Evolutionary conservation across 1,140 invertebrate genomes (phyloP), one percentile per base, ranked within the genome.

Genomic region (Drosophila novamexicana): DNA sequence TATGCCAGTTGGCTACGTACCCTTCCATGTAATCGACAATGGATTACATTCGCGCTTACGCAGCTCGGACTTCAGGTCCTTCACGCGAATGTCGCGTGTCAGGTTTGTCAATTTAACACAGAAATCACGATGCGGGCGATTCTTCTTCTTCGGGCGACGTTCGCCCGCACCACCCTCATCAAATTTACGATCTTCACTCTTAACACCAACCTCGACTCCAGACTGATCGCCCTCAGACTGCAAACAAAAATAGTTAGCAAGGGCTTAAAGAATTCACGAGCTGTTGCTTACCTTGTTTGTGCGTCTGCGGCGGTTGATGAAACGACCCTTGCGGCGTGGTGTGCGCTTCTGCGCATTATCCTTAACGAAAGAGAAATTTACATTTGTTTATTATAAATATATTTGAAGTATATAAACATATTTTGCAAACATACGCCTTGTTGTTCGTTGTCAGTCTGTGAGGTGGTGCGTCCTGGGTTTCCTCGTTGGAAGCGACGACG

Each of bases 11-110:
- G 2, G 1, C 10, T 7, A 63, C 76, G 18, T 77, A 92, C 91
- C 91, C 59, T 92, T 92, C 95, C 95, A 95, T 58, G 93, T 94
- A 69, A 95, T 95, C 61, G 93, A 93, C 57, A 92, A 93, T 54
- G 94, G 94, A 81, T 94, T 94, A 44, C 95, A 93, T 47, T 94
- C 94, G 50, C 94, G 93, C 62, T 94, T 93, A 22, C 91, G 86
- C 10, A 95, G 89, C 47, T 94, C 94, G 22, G 93, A 93, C 83
- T 95, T 95, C 45, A 95, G 86, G 81, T 95, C 94, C 47, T 94
- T 93, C 6, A 95, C 93, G 58, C 95, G 93, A 10, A 94, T 93
- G 39, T 93, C 91, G 18, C 93, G 93, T 8, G 94, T 92, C 66
- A 95, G 94, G 66, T 95, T 95, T 18, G 93, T 93, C 16, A 95